These are phyloP conservation scores for Okapia johnstoni DNA, from an alignment of 2,113 vertebrate species.

Conservation along the genomic window DNA sequence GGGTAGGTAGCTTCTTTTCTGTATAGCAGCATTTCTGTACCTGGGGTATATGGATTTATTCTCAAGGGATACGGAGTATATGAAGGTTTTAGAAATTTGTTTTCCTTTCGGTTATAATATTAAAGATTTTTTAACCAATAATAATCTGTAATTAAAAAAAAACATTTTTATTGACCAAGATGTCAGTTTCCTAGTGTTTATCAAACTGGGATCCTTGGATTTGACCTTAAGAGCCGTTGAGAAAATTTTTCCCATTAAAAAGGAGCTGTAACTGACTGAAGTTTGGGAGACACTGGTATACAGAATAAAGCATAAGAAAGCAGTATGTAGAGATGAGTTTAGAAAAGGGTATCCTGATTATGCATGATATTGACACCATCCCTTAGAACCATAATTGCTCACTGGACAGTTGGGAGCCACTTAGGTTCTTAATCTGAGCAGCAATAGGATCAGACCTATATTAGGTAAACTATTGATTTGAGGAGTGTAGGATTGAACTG, in stretches of 20 bases:
- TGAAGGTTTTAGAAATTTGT: background rate
- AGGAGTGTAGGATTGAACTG: background rate
- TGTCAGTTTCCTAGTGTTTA: constrained; percentile 12
- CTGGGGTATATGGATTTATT: background rate
- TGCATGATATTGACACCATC: background rate
- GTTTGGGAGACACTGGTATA: background rate
- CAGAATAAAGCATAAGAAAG: background rate
- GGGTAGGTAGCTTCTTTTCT: background rate
- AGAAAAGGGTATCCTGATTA: background rate
- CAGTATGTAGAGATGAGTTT: background rate
- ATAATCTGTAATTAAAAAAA: background rate
- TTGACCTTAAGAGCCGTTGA: background rate
- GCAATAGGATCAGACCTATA: background rate
- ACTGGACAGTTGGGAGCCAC: background rate
- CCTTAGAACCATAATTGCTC: background rate
- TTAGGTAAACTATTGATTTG: background rate
- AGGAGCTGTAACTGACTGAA: background rate
- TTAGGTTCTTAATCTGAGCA: background rate
- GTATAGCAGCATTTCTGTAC: background rate
- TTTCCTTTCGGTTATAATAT: background rate
- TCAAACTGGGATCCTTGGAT: background rate
- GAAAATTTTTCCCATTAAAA: background rate
- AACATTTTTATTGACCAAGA: background rate
- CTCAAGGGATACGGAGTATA: background rate
- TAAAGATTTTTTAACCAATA: background rate